phyloP scores from a whole-genome alignment of 1,140 invertebrate genomes.

The Oreohelix idahoensis region DNA sequence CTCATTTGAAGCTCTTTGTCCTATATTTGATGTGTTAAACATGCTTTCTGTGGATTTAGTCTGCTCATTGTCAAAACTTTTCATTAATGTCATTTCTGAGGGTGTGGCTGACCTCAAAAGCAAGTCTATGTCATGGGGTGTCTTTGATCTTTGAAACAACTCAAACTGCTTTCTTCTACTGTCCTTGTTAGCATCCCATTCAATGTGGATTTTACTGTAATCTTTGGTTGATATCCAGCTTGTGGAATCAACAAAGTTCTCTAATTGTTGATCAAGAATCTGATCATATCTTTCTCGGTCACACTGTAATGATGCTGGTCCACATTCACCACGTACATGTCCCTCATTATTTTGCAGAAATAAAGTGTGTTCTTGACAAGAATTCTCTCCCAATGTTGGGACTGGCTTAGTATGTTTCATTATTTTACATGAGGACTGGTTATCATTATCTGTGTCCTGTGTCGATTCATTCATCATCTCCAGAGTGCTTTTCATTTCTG shows the following conservation, averaged over 20 bases:
- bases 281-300: background rate
- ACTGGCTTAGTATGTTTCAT: background rate
- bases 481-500: too few species aligned
- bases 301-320: background rate
- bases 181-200: background rate
- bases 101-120: background rate
- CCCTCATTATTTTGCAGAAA: background rate
- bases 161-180: background rate
- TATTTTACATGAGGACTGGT: background rate
- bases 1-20: background rate
- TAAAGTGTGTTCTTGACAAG: background rate
- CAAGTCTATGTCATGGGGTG: background rate
- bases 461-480: background rate
- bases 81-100: background rate
- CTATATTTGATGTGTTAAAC: background rate
- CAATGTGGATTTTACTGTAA: background rate
- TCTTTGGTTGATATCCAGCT: conserved; percentile 10
- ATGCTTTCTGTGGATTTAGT: background rate
- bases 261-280: background rate
- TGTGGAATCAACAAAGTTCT: conserved; percentile 1
- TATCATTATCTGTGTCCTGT: background rate
- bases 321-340: background rate
- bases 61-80: background rate
- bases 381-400: background rate
- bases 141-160: background rate